These are phyloP conservation scores for Anthophora plumipes DNA, from an alignment of 2,888 invertebrate genomes.

Conservation along the genomic window DNA sequence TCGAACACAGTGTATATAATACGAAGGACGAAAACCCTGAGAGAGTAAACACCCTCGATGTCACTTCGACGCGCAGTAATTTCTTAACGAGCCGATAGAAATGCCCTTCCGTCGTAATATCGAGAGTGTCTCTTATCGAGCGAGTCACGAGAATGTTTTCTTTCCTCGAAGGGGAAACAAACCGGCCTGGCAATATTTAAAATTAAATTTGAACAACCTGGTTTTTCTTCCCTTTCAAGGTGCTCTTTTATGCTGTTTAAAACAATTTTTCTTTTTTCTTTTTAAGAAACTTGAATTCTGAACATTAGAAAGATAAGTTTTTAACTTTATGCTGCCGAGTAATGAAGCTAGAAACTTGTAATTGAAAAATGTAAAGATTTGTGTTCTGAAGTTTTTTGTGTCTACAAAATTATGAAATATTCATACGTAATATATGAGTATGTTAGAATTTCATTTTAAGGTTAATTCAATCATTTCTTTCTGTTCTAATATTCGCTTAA, in stretches of 20 bases:
- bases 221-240: background rate
- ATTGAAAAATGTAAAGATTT: too few relatives aligned
- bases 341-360: too few relatives aligned
- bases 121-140: constrained; percentile 9
- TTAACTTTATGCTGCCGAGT: too few relatives aligned
- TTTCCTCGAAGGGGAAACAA: background rate
- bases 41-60: background rate
- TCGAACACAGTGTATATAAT: background rate
- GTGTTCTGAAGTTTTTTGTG: too few relatives aligned
- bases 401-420: too few relatives aligned
- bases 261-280: background rate
- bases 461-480: too few relatives aligned
- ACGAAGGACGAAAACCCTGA: background rate
- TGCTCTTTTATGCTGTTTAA: too few relatives aligned
- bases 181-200: constrained; percentile 8
- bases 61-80: constrained; percentile 18
- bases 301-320: too few relatives aligned
- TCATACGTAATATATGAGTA: too few relatives aligned
- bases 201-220: constrained; percentile 21
- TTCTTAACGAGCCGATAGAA: constrained; percentile 34
- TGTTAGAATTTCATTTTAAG: too few relatives aligned
- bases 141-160: constrained; percentile 8
- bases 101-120: constrained; percentile 20
- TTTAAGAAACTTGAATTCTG: background rate
- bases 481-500: too few relatives aligned